A percentile compares a stretch with the other conserved stretches of the same genome.
Conservation (phyloP, 2,888 invertebrate species). For the Cerceris rybyensis region DNA sequence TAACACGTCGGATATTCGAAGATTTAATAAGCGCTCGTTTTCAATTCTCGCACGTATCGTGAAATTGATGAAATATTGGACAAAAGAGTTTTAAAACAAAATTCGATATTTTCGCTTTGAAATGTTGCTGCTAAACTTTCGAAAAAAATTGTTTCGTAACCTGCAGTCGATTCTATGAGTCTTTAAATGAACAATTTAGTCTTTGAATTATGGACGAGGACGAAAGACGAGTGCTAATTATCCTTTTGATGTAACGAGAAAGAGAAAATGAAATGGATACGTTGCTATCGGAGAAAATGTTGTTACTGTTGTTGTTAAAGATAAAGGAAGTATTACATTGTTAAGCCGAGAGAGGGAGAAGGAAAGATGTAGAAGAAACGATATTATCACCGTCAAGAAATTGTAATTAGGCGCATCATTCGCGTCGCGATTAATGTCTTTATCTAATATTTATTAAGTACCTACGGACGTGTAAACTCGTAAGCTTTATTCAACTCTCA, state of each 20-base stretch:
- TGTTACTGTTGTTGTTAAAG: conserved; percentile 79
- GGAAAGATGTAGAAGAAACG: conserved; percentile 22
- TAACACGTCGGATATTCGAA: conserved; percentile 15
- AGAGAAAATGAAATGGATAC: conserved; percentile 5
- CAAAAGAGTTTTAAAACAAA: conserved; percentile 2
- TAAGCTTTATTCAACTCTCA: conserved; percentile 26
- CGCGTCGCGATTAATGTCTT: conserved; percentile 35
- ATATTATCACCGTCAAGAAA: conserved; percentile 11
- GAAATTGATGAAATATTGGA: conserved; percentile 12
- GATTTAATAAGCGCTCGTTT: conserved; percentile 41
- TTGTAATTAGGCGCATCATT: conserved; percentile 20
- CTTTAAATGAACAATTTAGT: neutral
- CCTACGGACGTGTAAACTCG: conserved; percentile 15
- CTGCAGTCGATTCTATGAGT: neutral
- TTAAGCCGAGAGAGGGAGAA: conserved; percentile 62
- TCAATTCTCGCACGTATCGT: conserved; percentile 26
- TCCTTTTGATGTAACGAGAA: conserved; percentile 27
- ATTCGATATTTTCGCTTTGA: conserved; percentile 1
- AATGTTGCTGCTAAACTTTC: neutral
- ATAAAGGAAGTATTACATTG: conserved; percentile 74
- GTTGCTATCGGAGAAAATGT: conserved; percentile 72
- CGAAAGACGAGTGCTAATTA: conserved; percentile 43
- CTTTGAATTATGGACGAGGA: conserved; percentile 20
- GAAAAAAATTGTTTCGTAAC: neutral
- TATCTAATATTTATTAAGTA: conserved; percentile 44